Conservation (phyloP, 2,797 vertebrate genomes). For the Phrynocephalus forsythii region DNA sequence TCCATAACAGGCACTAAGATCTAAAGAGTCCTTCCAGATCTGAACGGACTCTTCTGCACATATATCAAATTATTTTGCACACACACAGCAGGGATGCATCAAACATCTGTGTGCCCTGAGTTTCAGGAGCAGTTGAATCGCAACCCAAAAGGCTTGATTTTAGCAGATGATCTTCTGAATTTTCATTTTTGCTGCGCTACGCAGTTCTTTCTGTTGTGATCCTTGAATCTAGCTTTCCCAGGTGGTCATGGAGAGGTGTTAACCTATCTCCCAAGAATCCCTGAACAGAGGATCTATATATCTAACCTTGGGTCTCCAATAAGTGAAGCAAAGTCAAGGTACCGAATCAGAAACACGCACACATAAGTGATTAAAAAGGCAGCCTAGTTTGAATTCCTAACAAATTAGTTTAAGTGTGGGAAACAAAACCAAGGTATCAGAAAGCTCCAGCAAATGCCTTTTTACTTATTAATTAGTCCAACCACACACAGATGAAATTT, state of each 20-base stretch:
- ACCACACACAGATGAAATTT: background rate
- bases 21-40: background rate
- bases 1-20: background rate
- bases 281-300: background rate
- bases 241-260: background rate
- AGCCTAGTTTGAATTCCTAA: background rate
- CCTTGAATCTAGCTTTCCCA: background rate
- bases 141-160: background rate
- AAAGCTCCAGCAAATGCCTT: background rate
- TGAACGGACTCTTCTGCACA: background rate
- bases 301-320: background rate
- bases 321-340: background rate
- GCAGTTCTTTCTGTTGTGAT: background rate
- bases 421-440: background rate
- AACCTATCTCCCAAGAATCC: background rate
- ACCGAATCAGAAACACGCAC: background rate
- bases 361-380: background rate
- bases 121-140: background rate
- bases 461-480: background rate
- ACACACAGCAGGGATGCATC: background rate
- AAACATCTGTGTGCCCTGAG: background rate
- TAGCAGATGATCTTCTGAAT: background rate
- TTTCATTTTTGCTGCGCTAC: background rate
- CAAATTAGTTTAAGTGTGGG: background rate
- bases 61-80: too few relatives aligned